Base-by-base conservation (phyloP, 2,888 invertebrate genomes). In the Strigamia transsilvanica region DNA sequence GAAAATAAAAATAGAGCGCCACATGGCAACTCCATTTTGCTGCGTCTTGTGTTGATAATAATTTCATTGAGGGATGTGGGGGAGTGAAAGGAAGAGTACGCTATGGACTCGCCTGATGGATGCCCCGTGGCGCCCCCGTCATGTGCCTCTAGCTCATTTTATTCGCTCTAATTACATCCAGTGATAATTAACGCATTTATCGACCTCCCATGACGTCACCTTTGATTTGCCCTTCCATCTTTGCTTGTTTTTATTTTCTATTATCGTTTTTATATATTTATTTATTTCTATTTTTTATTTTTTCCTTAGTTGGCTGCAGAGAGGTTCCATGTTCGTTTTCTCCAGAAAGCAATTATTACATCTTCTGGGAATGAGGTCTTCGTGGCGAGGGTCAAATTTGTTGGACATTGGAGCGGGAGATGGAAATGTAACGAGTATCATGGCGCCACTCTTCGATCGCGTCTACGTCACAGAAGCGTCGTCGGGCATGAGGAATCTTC, bases 311-410 rank as follows among this genome's bases (percentile, higher is more conserved):
- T 92, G 94, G 89, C 89, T 98, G 15, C 93, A 94, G 18, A 91
- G 99, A 80, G 99, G 99, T 10, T 97, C 97, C 0, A 99, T 99
- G 99, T 98, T 97, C 89, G 96, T 99, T 80, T 91, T 97, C 85
- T 98, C 98, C 0, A 91, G 92, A 83, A 89, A 91, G 10, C 98
- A 98, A 87, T 93, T 97, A 85, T 90, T 91, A 83, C 88, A 89
- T 82, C 89, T 97, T 85, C 89, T 94, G 85, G 86, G 85, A 34
- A 83, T 82, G 32, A 41, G 78, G 7, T 87, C 93, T 66, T 21
- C 80, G 61, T 86, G 87, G 87, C 85, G 85, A 82, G 85, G 85
- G 83, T 86, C 86, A 13, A 85, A 86, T 82, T 82, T 90, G 80
- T 90, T 98, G 79, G 98, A 98, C 89, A 91, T 98, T 82, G 98